Conservation (phyloP, 1,140 invertebrate species). For the Anthonomus grandis region DNA sequence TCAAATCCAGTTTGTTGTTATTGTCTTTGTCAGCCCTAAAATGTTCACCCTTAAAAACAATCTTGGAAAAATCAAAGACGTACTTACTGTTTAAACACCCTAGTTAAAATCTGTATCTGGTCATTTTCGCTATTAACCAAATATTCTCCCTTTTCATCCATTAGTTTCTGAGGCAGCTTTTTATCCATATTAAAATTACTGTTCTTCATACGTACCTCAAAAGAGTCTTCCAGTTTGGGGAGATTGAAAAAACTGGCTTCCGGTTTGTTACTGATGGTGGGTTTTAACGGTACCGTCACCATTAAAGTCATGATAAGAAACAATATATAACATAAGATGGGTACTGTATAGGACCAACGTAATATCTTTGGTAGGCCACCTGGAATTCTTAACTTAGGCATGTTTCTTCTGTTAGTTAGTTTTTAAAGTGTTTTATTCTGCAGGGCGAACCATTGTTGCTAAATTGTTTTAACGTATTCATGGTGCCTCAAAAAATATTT, state of each 20-base stretch:
- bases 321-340: slow-evolving; percentile 43
- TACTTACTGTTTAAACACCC: slow-evolving; percentile 52
- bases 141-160: slow-evolving; percentile 44
- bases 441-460: no score
- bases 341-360: slow-evolving; percentile 46
- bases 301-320: slow-evolving; percentile 45
- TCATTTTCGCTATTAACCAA: slow-evolving; percentile 46
- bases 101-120: slow-evolving; percentile 50
- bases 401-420: no score
- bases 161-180: slow-evolving; percentile 18
- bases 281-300: slow-evolving; percentile 45
- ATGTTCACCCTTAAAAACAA: background rate
- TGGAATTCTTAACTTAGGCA: no score
- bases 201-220: slow-evolving; percentile 45
- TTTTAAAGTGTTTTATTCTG: no score
- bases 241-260: slow-evolving; percentile 3
- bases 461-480: no score
- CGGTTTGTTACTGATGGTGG: slow-evolving; percentile 32
- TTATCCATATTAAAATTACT: slow-evolving; percentile 46
- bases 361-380: no score
- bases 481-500: no score
- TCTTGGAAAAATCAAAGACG: background rate
- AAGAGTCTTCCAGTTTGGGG: slow-evolving; percentile 34
- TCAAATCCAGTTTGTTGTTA: slow-evolving; percentile 59
- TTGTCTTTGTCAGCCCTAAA: slow-evolving; percentile 65